Evolutionary conservation across 2,888 invertebrate species (phyloP), one percentile per base, ranked within the genome.

Genomic region (Parthenolecanium corni): DNA sequence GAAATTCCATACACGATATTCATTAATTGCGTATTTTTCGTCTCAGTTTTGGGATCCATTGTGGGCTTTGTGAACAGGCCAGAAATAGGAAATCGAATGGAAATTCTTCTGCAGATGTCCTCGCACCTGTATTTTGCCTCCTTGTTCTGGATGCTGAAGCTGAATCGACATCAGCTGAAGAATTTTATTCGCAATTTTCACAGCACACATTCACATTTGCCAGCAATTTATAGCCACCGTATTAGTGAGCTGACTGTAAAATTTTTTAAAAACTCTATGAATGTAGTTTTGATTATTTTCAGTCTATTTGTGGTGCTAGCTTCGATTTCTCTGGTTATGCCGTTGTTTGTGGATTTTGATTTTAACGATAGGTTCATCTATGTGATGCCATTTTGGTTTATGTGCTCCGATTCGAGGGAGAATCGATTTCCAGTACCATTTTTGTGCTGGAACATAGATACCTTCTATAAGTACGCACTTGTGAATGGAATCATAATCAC

Each of bases 381-480:
- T 36, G 52, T 36, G 52, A 53, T 53, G 52, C 52, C 52, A 2
- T 53, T 53, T 16, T 53, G 52, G 52, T 53, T 53, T 38, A 36
- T 36, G 20, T 53, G 52, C 21, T 14, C 52, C 9, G 52, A 31
- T 14, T 31, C 52, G 1, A 36, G 36, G 9, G 4, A 18, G 2
- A 53, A 20, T 38, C 31, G 21, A 20, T 53, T 53, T 21, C 52
- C 52, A 11, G 36, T 36, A 3, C 14, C 31, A 20, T 16, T n/a
- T 2, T 20, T 53, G 3, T 53, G 52, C 38, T 53, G 52, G 52
- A 53, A 38, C 38, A 53, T 53, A 31, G 52, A 53, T 20, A 53
- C 16, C 21, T 38, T 38, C 12, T 2, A 14, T 18, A 53, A 53
- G 52, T 53, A 53, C 21, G 31, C 36, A 18, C 20, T 38, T 1